Evolutionary conservation across 2,888 invertebrate genomes (phyloP), one percentile per base, ranked within the genome.

Genomic region (Brachynemurus nebulosus): DNA sequence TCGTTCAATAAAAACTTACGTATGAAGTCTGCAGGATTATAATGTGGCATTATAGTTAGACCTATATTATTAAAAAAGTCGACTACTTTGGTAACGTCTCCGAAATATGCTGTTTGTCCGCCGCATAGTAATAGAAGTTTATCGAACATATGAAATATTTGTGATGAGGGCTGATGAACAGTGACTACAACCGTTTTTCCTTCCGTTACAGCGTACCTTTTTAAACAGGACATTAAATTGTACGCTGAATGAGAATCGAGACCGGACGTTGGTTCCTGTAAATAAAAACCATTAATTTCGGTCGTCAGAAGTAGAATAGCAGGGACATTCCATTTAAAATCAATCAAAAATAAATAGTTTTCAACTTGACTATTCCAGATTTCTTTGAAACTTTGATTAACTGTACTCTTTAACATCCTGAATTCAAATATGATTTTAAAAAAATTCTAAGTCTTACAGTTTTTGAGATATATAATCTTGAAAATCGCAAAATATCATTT

Each of bases 1-100:
- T 36, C 19, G 9, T n/a, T 12, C 17, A 35, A 25, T 18, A 42
- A 40, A 45, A 46, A 71, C 79, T 76, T 67, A 83, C 82, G 63
- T 57, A 82, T 79, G 59, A 83, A 85, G 61, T 86, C 86, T n/a
- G 86, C 86, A 40, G 85, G 85, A 66, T 86, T 86, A 59, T 84
- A 86, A 59, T 84, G 79, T 4, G 80, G 78, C 59, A 79, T 72
- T 52, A 85, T 77, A 48, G 73, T 70, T 47, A 85, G 69, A 44
- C 82, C 83, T 47, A 85, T 72, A 47, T 69, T 70, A 52, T 74
- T 71, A 59, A 86, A 86, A 59, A 80, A 81, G 52, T 77, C 72
- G 34, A 83, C 75, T 44, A 85, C 80, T 59, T 76, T 75, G 50
- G 72, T 68, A 18, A 78, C 76, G 51, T 78, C 75, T 8, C 86